phyloP scores from a whole-genome alignment of 2,888 invertebrate species.

The Ramazzottius varieornatus region DNA sequence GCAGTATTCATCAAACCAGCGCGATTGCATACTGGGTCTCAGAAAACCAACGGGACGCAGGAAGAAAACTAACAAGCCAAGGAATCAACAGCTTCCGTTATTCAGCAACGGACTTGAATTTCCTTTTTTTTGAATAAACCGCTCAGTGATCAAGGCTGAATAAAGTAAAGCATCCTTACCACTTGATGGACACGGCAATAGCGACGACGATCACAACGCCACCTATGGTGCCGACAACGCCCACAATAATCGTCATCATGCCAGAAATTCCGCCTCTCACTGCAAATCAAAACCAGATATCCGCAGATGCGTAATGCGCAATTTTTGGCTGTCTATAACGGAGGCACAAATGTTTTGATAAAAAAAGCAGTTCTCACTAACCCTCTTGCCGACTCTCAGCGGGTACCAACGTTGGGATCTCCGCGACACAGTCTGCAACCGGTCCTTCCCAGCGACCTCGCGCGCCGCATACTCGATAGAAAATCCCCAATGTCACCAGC shows the following conservation, averaged over 20 bases:
- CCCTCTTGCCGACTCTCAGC: background rate
- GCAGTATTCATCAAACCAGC: too few species aligned
- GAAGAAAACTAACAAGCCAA: too few species aligned
- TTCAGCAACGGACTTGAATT: too few species aligned
- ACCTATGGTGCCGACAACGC: background rate
- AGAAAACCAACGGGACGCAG: too few species aligned
- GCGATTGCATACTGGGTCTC: too few species aligned
- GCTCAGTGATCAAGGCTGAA: too few species aligned
- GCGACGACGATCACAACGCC: background rate
- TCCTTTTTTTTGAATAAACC: too few species aligned
- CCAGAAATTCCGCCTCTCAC: background rate
- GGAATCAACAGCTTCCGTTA: too few species aligned
- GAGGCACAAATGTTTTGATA: background rate
- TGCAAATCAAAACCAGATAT: background rate
- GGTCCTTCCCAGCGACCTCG: background rate
- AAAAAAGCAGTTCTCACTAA: background rate
- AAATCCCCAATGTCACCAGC: background rate
- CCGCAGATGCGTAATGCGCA: background rate
- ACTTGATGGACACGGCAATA: background rate
- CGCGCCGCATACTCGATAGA: background rate
- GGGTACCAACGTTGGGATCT: background rate
- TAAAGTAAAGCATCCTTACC: too few species aligned
- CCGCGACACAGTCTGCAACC: background rate
- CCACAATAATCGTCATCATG: background rate
- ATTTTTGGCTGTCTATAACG: too few species aligned